These are phyloP conservation scores for Drosophila picticornis DNA, from an alignment of 2,888 invertebrate genomes.

Conservation along the genomic window DNA sequence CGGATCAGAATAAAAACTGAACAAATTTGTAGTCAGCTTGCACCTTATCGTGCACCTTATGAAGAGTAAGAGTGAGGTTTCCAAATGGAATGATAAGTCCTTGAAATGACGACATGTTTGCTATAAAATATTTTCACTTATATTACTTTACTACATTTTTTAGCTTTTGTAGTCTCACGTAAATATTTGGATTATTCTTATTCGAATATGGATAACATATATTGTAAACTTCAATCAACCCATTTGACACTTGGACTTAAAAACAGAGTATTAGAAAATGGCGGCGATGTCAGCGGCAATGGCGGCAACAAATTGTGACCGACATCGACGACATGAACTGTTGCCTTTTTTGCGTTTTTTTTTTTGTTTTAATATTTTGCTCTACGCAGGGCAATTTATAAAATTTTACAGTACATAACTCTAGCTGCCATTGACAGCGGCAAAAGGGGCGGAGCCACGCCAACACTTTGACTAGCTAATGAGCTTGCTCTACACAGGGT, in stretches of 20 bases:
- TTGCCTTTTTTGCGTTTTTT: constrained; percentile 22
- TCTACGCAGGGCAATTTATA: constrained; percentile 54
- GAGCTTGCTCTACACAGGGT: constrained; percentile 34
- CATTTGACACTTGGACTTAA: not conserved
- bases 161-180: not conserved
- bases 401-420: constrained; percentile 65
- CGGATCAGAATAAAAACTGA: not conserved
- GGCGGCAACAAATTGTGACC: constrained; percentile 46
- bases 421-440: constrained; percentile 15
- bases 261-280: constrained; percentile 13
- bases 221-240: not conserved
- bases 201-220: not conserved
- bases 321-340: constrained; percentile 46
- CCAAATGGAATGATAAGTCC: not conserved
- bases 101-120: not conserved
- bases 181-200: not conserved
- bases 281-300: constrained; percentile 40
- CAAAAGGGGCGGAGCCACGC: constrained; percentile 13
- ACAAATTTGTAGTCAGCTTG: not conserved
- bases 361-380: constrained; percentile 17
- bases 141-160: not conserved
- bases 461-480: constrained; percentile 49
- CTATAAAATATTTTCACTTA: not conserved
- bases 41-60: rapidly evolving
- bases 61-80: not conserved